Percentiles rank a stretch among this genome's conserved stretches.
Conservation (phyloP, 2,888 invertebrate genomes). For the Subacronicta megacephala region DNA sequence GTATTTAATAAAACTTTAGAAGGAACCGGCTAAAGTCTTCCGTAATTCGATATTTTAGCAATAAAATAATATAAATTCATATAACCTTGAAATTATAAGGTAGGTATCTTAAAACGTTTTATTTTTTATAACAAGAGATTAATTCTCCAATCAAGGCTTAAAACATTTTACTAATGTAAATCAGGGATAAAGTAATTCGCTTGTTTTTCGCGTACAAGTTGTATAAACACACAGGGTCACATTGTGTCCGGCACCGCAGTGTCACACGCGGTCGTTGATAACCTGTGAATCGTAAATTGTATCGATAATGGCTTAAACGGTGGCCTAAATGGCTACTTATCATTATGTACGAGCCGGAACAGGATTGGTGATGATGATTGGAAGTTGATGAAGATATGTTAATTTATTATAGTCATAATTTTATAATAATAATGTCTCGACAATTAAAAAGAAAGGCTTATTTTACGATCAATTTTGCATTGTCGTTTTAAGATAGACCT, state of each 20-base stretch:
- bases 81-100: background rate
- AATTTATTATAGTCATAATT: no score
- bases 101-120: background rate
- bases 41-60: no score
- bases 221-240: slow-evolving; percentile 29
- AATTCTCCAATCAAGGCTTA: slow-evolving; percentile 15
- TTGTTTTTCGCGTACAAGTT: slow-evolving; percentile 19
- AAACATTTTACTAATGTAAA: slow-evolving; percentile 35
- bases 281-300: slow-evolving; percentile 14
- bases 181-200: background rate
- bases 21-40: no score
- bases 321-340: slow-evolving; percentile 29
- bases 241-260: slow-evolving; percentile 4
- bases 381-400: slow-evolving; percentile 10
- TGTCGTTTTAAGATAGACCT: no score
- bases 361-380: slow-evolving; percentile 4
- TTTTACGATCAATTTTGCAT: no score
- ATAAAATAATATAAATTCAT: background rate
- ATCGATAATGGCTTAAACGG: slow-evolving; percentile 14
- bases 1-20: no score
- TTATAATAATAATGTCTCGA: no score
- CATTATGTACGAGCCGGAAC: slow-evolving; percentile 11
- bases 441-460: no score
- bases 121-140: slow-evolving; percentile 10
- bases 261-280: background rate